phyloP scores from a whole-genome alignment of 2,797 vertebrate species.

The Gadopsis marmoratus region DNA sequence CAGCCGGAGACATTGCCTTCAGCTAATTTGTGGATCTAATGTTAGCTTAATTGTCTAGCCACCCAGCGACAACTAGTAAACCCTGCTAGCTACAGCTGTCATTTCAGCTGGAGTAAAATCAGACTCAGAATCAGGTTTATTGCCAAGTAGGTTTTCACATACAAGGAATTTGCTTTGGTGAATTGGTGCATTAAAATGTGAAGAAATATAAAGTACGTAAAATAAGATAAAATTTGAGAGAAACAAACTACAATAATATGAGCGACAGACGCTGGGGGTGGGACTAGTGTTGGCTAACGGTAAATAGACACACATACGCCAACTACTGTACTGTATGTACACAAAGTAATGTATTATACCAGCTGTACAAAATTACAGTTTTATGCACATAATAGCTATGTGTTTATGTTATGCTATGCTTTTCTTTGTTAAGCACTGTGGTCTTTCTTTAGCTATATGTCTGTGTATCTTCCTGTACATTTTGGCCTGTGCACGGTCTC shows the following conservation, averaged over 20 bases:
- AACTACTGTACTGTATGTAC: neutral
- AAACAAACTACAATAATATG: no score
- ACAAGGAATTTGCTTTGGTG: no score
- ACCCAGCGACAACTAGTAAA: no score
- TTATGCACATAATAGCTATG: neutral
- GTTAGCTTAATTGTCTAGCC: neutral
- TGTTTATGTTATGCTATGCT: neutral
- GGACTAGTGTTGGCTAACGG: neutral
- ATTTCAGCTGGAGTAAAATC: neutral
- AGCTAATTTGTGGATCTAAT: no score
- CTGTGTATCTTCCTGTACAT: neutral
- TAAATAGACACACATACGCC: neutral
- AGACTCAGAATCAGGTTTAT: no score
- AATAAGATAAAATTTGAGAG: no score
- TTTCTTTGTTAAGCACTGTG: neutral
- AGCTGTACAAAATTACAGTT: neutral
- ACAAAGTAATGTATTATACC: neutral
- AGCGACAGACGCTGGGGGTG: neutral
- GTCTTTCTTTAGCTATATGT: neutral
- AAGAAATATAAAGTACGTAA: no score
- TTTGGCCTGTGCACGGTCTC: neutral
- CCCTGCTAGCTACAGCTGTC: neutral
- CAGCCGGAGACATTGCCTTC: no score
- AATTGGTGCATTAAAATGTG: no score
- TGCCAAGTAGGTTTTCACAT: no score